A percentile compares a stretch with the other conserved stretches of the same genome.
phyloP scores from a whole-genome alignment of 2,888 invertebrate genomes.

The Acanthosepion lycidas region DNA sequence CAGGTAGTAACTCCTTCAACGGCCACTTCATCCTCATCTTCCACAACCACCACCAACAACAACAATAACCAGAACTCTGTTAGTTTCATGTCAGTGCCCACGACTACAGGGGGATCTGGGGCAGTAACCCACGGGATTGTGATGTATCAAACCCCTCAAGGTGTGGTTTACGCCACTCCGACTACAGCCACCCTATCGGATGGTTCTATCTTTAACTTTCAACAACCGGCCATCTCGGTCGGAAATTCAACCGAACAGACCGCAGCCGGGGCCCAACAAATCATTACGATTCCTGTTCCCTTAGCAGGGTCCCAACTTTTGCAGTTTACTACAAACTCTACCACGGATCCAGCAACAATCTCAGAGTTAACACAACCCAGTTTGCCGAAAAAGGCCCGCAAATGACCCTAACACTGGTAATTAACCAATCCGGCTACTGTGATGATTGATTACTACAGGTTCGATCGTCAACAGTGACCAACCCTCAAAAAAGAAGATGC shows the following conservation, averaged over 20 bases:
- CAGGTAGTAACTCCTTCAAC: conserved; percentile 49
- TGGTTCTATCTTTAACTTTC: conserved; percentile 73
- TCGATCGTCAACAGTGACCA: neutral
- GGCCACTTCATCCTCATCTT: conserved; percentile 51
- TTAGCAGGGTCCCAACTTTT: conserved; percentile 66
- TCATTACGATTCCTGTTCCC: conserved; percentile 74
- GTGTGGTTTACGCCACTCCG: conserved; percentile 74
- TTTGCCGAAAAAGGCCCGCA: conserved; percentile 61
- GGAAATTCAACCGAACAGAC: conserved; percentile 55
- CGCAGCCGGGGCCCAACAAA: conserved; percentile 65
- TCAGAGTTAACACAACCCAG: conserved; percentile 58
- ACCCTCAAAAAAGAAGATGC: neutral
- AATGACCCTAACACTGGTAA: conserved; percentile 52
- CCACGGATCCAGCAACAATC: conserved; percentile 54
- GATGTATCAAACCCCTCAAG: conserved; percentile 75
- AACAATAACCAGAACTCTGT: conserved; percentile 36
- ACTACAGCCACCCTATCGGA: conserved; percentile 62
- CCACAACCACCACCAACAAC: neutral
- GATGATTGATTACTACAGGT: neutral
- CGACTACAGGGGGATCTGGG: conserved; percentile 42
- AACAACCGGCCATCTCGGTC: conserved; percentile 66
- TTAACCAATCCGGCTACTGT: neutral
- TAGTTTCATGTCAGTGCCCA: conserved; percentile 44
- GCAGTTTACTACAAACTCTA: conserved; percentile 56
- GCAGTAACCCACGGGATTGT: conserved; percentile 70